Evolutionary conservation across 2,113 vertebrate genomes (phyloP).

Genomic region (Pangasianodon gigas): DNA sequence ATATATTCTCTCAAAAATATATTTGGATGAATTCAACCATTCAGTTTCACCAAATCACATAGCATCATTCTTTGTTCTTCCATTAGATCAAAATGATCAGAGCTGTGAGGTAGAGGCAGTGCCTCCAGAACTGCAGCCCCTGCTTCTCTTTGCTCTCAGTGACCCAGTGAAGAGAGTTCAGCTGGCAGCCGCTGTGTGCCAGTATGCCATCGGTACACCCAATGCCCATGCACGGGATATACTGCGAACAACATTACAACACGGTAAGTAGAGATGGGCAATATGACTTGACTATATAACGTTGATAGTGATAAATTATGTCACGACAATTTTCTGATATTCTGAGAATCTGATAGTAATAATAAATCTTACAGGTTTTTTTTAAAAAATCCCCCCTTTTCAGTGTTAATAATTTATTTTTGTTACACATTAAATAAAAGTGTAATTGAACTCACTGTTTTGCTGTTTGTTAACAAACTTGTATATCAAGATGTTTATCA

Average conservation of each 20-base stretch:
- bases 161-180: constrained; percentile 54
- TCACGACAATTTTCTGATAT: neutral
- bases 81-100: constrained; percentile 24
- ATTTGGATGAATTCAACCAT: neutral
- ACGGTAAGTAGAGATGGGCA: constrained; percentile 37
- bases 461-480: neutral
- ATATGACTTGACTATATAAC: neutral
- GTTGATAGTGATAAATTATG: neutral
- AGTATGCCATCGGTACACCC: constrained; percentile 51
- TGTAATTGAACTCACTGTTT: neutral
- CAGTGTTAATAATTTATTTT: neutral
- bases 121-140: constrained; percentile 37
- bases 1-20: neutral
- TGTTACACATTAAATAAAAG: neutral
- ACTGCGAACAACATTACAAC: constrained; percentile 32
- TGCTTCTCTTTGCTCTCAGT: constrained; percentile 47
- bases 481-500: neutral
- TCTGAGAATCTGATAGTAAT: neutral
- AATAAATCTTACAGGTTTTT: neutral
- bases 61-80: neutral
- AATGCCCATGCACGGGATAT: constrained; percentile 38
- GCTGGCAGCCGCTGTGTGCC: constrained; percentile 55
- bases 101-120: constrained; percentile 17
- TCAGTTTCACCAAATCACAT: neutral
- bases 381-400: neutral